These are phyloP conservation scores for Centrocercus urophasianus DNA, from an alignment of 2,113 vertebrate species.

Conservation along the genomic window DNA sequence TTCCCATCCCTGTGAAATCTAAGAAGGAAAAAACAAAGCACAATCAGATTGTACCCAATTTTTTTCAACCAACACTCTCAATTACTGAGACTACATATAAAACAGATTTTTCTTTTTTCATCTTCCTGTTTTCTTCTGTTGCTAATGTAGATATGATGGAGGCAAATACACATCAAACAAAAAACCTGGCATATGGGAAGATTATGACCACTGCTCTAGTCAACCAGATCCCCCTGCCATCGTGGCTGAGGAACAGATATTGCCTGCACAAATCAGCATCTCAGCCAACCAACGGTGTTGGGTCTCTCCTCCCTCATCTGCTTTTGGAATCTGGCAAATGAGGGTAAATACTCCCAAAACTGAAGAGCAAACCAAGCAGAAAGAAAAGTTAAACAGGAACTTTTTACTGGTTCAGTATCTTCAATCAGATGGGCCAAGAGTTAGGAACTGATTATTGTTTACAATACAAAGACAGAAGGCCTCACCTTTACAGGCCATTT, in stretches of 20 bases:
- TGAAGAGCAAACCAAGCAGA: not conserved
- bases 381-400: not conserved
- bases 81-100: not conserved
- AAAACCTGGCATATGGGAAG: not conserved
- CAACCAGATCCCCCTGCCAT: not conserved
- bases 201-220: not conserved
- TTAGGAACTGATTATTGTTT: not conserved
- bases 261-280: not conserved
- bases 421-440: not conserved
- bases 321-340: not conserved
- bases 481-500: not conserved
- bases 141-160: not conserved
- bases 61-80: not conserved
- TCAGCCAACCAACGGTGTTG: not conserved
- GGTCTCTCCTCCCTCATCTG: not conserved
- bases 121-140: not conserved
- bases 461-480: not conserved
- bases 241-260: not conserved
- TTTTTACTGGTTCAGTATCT: not conserved
- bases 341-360: not conserved
- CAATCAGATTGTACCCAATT: not conserved
- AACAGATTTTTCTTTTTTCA: not conserved
- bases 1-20: conserved; percentile 46
- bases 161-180: not conserved
- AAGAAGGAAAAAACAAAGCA: not conserved